Base-by-base conservation (phyloP, 2,888 invertebrate genomes). In the Epinotia demarniana region DNA sequence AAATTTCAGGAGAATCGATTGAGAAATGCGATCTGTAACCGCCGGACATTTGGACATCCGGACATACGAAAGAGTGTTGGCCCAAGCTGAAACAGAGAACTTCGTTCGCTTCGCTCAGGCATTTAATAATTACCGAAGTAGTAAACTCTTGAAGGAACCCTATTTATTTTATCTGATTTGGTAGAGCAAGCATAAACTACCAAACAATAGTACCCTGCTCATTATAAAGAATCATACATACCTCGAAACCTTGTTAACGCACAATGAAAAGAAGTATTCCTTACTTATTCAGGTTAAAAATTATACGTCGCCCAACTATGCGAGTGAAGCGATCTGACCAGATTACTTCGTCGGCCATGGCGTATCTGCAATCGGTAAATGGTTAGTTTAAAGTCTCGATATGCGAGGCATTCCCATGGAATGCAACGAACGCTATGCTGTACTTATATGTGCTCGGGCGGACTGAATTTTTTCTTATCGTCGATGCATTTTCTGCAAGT, bases 341-440 rank as follows among this genome's bases (percentile, higher is more conserved):
- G 93, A 93, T 93, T 90, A 87, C 90, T 90, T 85, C 85, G 86
- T 86, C 86, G 94, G 88, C 94, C 93, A 90, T 92, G 92, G 93
- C 92, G 93, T 93, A 93, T 93, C 93, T 93, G 91, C 90, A 91
- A 94, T 93, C 93, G 89, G 92, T 93, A 93, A 93, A 93, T 93
- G 92, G 92, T 92, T 90, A 91, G 91, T 92, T 90, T 90, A 91
- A 75, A 91, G 91, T 89, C 92, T 92, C 89, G 92, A 90, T 92
- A 93, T 92, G 92, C 90, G 87, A 87, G 87, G 88, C 86, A 93
- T 93, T 91, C 88, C 86, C 86, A 82, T 86, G 92, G 94, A 92
- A 94, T 94, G 94, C 87, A 90, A 88, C 92, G 92, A 88, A 89
- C 89, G 91, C 87, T 89, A 90, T 91, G 89, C 87, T 84, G 90